phyloP scores from a whole-genome alignment of 2,113 vertebrate genomes.

The Anguilla japonica region DNA sequence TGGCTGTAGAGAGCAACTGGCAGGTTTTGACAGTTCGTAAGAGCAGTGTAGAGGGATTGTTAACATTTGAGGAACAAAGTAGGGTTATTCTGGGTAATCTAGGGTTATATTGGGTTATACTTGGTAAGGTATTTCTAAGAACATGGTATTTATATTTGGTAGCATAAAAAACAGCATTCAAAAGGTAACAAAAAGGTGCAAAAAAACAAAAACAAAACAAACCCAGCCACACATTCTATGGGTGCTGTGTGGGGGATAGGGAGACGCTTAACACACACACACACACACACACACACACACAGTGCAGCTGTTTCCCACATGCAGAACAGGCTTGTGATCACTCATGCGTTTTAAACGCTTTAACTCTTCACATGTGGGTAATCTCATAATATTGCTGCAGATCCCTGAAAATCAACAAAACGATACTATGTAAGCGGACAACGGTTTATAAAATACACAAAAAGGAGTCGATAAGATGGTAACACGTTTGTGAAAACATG shows the following conservation, averaged over 20 bases:
- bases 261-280: background rate
- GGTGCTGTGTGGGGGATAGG: background rate
- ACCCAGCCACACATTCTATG: background rate
- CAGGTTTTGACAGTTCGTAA: background rate
- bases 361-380: background rate
- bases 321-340: background rate
- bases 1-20: background rate
- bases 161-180: background rate
- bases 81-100: background rate
- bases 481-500: too few relatives aligned
- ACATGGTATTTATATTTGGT: background rate
- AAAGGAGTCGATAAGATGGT: too few relatives aligned
- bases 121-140: background rate
- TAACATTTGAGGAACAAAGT: background rate
- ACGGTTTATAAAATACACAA: too few relatives aligned
- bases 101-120: background rate
- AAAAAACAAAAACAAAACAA: background rate
- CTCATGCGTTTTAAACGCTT: background rate
- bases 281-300: too few relatives aligned
- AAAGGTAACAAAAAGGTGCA: background rate
- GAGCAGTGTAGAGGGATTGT: background rate
- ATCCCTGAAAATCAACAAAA: background rate
- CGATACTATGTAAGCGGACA: too few relatives aligned
- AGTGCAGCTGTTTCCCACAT: background rate
- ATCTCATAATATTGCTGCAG: background rate